phyloP scores from a whole-genome alignment of 2,888 invertebrate species.

The Rutpela maculata region DNA sequence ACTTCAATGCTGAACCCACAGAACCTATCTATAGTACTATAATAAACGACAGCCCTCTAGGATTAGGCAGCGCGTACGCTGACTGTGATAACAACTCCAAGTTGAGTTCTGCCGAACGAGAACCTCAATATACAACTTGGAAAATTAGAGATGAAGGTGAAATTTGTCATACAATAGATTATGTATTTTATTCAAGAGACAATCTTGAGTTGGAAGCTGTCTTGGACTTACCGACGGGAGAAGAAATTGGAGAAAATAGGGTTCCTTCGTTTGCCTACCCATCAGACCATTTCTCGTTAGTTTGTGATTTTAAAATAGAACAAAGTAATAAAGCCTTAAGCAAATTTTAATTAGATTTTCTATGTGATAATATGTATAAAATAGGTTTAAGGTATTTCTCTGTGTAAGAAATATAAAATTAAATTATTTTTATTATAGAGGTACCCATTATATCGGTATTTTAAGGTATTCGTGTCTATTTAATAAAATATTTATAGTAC shows the following conservation, averaged over 20 bases:
- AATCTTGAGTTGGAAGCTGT: slow-evolving; percentile 77
- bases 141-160: slow-evolving; percentile 84
- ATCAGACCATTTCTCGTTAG: slow-evolving; percentile 86
- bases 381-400: slow-evolving; percentile 29
- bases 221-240: slow-evolving; percentile 79
- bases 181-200: slow-evolving; percentile 80
- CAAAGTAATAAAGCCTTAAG: slow-evolving; percentile 20
- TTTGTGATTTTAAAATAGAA: slow-evolving; percentile 77
- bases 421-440: slow-evolving; percentile 31
- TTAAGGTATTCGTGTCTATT: slow-evolving; percentile 32
- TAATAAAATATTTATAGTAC: slow-evolving; percentile 20
- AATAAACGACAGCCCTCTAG: slow-evolving; percentile 74
- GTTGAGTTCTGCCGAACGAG: slow-evolving; percentile 68
- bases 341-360: slow-evolving; percentile 10
- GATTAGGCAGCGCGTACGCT: slow-evolving; percentile 76
- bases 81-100: slow-evolving; percentile 64
- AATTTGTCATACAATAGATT: slow-evolving; percentile 85
- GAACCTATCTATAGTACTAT: slow-evolving; percentile 81
- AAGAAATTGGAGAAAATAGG: slow-evolving; percentile 80
- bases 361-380: slow-evolving; percentile 40
- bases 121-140: slow-evolving; percentile 86
- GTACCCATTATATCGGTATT: background rate
- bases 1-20: slow-evolving; percentile 85
- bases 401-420: slow-evolving; percentile 8
- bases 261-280: slow-evolving; percentile 83